These are phyloP conservation scores for Chondrilla cf. caribensis DNA, from an alignment of 37 sponge, comb jelly and placozoan species.

Conservation along the genomic window DNA sequence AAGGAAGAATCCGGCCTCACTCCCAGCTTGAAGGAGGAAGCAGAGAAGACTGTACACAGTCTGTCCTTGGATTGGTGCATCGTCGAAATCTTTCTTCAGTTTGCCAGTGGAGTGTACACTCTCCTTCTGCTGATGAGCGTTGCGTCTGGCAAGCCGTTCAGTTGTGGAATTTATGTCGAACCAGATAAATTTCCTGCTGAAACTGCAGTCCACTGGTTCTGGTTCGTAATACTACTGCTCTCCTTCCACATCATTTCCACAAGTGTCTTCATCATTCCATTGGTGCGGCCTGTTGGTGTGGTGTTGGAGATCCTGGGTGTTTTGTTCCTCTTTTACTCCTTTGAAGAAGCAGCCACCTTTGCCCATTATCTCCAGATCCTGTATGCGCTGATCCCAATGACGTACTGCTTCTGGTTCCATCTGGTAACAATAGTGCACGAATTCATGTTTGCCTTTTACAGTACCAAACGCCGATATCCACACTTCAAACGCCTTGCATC, in stretches of 20 bases:
- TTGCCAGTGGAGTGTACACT: background rate
- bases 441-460: background rate
- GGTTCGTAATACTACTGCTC: background rate
- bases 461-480: background rate
- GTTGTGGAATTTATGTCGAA: background rate
- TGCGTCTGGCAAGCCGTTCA: constrained; percentile 12
- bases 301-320: background rate
- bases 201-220: constrained; percentile 1
- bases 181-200: background rate
- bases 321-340: background rate
- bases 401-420: constrained; percentile 18
- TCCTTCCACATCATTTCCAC: constrained; percentile 6
- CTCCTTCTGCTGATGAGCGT: background rate
- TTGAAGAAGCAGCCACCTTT: background rate
- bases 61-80: constrained; percentile 11
- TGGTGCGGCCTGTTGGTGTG: constrained; percentile 15
- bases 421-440: background rate
- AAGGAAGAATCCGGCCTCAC: too few species aligned
- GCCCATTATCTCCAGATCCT: constrained; percentile 7
- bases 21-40: background rate
- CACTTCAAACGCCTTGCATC: background rate
- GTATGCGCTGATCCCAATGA: constrained; percentile 3
- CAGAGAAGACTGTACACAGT: background rate
- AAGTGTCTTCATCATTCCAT: constrained; percentile 4
- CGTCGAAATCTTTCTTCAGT: background rate